A percentile compares a stretch with the other conserved stretches of the same genome.
phyloP scores from a whole-genome alignment of 1,140 invertebrate species.

The Neodiprion fabricii region DNA sequence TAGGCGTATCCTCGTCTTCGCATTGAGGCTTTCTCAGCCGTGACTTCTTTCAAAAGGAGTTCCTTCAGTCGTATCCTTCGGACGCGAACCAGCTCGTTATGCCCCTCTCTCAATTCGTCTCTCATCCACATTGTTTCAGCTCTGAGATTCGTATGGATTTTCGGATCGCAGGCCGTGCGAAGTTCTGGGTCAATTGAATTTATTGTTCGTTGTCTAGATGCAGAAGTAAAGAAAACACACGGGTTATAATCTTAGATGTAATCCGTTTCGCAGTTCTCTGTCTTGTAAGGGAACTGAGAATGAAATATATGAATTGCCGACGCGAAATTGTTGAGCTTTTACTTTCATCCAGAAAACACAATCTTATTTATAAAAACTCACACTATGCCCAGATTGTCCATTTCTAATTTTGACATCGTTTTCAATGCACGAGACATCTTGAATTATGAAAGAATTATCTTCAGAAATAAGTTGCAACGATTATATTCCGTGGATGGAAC shows the following conservation, averaged over 20 bases:
- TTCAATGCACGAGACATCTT: background rate
- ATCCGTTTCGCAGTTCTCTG: background rate
- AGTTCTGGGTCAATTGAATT: slow-evolving; percentile 16
- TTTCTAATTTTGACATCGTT: background rate
- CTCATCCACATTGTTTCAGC: slow-evolving; percentile 17
- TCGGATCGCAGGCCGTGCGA: background rate
- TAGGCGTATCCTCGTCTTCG: slow-evolving; percentile 32
- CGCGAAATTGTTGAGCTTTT: background rate
- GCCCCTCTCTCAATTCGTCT: slow-evolving; percentile 20
- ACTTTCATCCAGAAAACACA: no score
- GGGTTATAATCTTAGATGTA: background rate
- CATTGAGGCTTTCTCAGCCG: slow-evolving; percentile 17
- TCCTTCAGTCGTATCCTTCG: slow-evolving; percentile 13
- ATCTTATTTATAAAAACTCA: background rate
- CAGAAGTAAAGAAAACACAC: background rate
- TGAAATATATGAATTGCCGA: background rate
- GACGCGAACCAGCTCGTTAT: slow-evolving; percentile 13
- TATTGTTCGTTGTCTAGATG: slow-evolving; percentile 11
- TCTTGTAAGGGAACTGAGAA: background rate
- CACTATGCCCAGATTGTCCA: background rate
- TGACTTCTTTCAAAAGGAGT: slow-evolving; percentile 9
- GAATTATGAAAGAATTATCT: no score
- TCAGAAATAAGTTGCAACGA: no score
- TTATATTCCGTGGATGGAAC: no score
- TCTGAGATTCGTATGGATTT: slow-evolving; percentile 5